phyloP scores from a whole-genome alignment of 30 jellyfish, hydroid and myxozoan species.

The Aurelia coerulea region DNA sequence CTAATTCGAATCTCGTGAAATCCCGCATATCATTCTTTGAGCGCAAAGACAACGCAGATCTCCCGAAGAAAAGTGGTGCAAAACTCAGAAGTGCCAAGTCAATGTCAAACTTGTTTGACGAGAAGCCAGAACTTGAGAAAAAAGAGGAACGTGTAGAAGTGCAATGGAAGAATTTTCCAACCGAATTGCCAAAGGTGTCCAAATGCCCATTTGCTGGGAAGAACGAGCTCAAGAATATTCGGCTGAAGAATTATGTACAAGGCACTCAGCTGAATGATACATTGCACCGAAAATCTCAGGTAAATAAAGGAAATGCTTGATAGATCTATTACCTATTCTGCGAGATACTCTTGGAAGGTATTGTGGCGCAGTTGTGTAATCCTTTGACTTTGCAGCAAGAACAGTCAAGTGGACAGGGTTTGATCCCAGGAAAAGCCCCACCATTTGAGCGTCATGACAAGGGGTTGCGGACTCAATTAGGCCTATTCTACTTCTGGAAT shows the following conservation, averaged over 20 bases:
- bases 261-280: conserved; percentile 75
- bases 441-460: too few species aligned
- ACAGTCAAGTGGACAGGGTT: too few species aligned
- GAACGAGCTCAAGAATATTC: conserved; percentile 39
- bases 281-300: conserved; percentile 53
- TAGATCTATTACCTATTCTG: too few species aligned
- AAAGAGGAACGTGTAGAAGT: background rate
- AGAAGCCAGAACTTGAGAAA: background rate
- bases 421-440: too few species aligned
- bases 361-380: too few species aligned
- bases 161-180: background rate
- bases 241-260: conserved; percentile 69
- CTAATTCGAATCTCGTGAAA: background rate
- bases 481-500: too few species aligned
- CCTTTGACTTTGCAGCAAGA: too few species aligned
- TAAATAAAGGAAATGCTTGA: background rate
- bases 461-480: too few species aligned
- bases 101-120: background rate
- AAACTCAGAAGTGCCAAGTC: background rate
- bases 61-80: background rate
- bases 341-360: too few species aligned
- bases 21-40: conserved; percentile 34
- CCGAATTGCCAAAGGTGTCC: background rate
- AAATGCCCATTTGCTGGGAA: conserved; percentile 67
- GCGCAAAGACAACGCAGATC: background rate